phyloP scores from a whole-genome alignment of 2,888 invertebrate genomes.

The Cetonia aurata region DNA sequence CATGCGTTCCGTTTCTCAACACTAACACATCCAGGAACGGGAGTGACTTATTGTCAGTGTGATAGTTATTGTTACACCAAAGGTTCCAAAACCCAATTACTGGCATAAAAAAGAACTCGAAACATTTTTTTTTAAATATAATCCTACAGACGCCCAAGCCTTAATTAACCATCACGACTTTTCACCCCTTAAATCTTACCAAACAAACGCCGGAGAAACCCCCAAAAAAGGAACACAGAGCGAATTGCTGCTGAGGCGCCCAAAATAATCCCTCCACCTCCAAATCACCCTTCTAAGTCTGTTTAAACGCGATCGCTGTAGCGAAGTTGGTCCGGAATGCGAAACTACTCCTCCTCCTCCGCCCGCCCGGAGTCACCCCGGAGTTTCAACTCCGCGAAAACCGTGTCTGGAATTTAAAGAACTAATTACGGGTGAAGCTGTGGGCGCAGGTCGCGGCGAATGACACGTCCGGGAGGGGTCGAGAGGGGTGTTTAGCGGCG shows the following conservation, averaged over 20 bases:
- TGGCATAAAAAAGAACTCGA: too few species aligned
- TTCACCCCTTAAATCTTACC: not conserved
- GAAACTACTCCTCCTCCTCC: not conserved
- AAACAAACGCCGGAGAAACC: too few species aligned
- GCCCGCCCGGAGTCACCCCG: not conserved
- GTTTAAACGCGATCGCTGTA: too few species aligned
- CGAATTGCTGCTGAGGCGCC: not conserved
- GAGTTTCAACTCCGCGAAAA: not conserved
- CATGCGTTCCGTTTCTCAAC: too few species aligned
- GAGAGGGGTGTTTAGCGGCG: not conserved
- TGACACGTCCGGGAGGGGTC: not conserved
- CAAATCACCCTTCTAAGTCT: not conserved
- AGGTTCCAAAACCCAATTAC: too few species aligned
- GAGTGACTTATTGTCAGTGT: too few species aligned
- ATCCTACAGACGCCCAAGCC: not conserved
- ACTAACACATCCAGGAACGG: too few species aligned
- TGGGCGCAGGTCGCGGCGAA: not conserved
- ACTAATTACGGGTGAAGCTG: not conserved
- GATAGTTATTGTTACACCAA: too few species aligned
- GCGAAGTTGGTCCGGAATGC: not conserved
- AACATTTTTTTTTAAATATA: too few species aligned
- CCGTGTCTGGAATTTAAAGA: conserved; percentile 1
- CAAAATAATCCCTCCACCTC: not conserved
- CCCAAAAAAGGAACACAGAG: not conserved
- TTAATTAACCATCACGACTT: not conserved